phyloP scores from a whole-genome alignment of 2,797 vertebrate genomes.

The Danio aesculapii region DNA sequence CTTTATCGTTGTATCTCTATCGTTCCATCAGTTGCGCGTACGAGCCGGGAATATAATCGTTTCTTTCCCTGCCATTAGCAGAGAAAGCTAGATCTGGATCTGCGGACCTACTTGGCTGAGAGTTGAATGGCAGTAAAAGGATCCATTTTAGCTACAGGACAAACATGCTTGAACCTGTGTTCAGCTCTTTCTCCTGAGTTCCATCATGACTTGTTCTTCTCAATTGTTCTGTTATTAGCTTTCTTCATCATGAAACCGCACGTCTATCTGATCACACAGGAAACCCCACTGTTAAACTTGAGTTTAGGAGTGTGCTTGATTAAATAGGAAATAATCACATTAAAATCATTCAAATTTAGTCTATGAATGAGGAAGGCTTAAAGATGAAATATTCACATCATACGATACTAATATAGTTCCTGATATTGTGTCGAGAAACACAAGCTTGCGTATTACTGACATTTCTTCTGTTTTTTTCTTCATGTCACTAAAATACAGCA shows the following conservation, averaged over 20 bases:
- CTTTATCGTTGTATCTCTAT: slow-evolving; percentile 53
- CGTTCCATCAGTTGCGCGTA: slow-evolving; percentile 47
- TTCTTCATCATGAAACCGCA: slow-evolving; percentile 11
- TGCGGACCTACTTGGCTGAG: slow-evolving; percentile 18
- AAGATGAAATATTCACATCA: no score
- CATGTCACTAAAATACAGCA: no score
- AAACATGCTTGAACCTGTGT: slow-evolving; percentile 19
- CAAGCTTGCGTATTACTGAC: no score
- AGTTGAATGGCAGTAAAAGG: slow-evolving; percentile 12
- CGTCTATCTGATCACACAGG: slow-evolving; percentile 34
- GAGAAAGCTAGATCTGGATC: slow-evolving; percentile 25
- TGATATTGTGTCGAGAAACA: no score
- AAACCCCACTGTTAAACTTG: not conserved
- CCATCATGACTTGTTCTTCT: not conserved
- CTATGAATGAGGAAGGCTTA: no score
- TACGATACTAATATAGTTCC: no score
- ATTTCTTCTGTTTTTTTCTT: no score
- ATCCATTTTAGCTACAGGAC: not conserved
- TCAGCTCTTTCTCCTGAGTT: not conserved
- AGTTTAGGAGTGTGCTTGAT: no score
- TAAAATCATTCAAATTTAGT: no score
- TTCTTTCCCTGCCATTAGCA: slow-evolving; percentile 23
- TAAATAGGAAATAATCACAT: no score
- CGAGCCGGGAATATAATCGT: slow-evolving; percentile 5
- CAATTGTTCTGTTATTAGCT: slow-evolving; percentile 24